phyloP scores from a whole-genome alignment of 2,888 invertebrate species.

The Andrena bicolor region DNA sequence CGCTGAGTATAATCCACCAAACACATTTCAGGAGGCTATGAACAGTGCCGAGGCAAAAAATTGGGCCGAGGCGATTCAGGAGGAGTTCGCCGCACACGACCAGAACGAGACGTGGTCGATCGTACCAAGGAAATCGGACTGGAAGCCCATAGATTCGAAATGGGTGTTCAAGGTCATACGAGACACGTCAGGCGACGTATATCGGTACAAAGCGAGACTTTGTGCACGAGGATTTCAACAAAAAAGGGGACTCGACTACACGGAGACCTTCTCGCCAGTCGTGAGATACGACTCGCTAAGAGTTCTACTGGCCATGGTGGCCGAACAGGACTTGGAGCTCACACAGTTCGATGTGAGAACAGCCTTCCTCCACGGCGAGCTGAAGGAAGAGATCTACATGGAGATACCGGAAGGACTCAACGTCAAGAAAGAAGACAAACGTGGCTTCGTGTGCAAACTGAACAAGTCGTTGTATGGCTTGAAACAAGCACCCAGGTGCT shows the following conservation, averaged over 20 bases:
- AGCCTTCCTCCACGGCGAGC: no score
- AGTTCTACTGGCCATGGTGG: neutral
- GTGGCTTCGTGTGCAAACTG: no score
- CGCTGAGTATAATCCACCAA: neutral
- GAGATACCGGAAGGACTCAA: no score
- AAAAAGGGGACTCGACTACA: neutral
- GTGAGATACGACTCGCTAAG: slow-evolving; percentile 19
- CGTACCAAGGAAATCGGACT: neutral
- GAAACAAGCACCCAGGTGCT: no score
- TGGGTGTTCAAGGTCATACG: slow-evolving; percentile 3
- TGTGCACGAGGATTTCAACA: neutral
- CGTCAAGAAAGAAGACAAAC: no score
- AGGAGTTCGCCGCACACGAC: neutral
- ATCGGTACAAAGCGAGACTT: neutral
- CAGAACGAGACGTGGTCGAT: neutral
- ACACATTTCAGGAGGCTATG: neutral
- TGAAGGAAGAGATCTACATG: no score
- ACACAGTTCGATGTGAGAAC: slow-evolving; percentile 10
- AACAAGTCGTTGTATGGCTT: no score
- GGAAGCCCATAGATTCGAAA: slow-evolving; percentile 4
- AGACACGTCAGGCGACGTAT: neutral
- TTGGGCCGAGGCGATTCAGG: neutral
- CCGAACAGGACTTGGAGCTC: neutral
- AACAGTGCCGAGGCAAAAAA: neutral
- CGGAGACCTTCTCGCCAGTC: slow-evolving; percentile 16